phyloP scores from a whole-genome alignment of 1,140 invertebrate genomes.

The Drosophila baimaii region DNA sequence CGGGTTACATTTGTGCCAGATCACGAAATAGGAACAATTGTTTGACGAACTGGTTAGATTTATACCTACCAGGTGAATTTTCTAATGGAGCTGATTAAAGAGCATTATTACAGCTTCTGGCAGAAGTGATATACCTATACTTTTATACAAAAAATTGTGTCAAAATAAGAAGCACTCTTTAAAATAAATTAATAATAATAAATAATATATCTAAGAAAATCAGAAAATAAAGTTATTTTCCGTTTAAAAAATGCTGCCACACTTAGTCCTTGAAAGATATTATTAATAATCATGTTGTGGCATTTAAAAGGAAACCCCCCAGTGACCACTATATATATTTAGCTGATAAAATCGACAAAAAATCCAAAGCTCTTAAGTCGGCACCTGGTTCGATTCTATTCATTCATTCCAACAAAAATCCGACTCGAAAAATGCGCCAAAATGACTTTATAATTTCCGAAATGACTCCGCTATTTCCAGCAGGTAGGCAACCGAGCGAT shows the following conservation, averaged over 20 bases:
- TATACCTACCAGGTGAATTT: too few relatives aligned
- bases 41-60: constrained; percentile 6
- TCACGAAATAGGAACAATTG: constrained; percentile 19
- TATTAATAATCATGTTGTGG: neutral
- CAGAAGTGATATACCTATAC: too few relatives aligned
- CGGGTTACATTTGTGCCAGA: neutral
- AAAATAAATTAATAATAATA: too few relatives aligned
- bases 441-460: constrained; percentile 78
- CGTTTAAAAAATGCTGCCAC: too few relatives aligned
- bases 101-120: too few relatives aligned
- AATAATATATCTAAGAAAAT: too few relatives aligned
- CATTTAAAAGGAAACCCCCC: neutral
- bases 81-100: neutral
- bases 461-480: constrained; percentile 59
- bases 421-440: constrained; percentile 12
- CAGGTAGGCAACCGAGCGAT: constrained; percentile 8
- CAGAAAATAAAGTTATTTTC: too few relatives aligned
- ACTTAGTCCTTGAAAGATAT: neutral
- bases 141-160: too few relatives aligned
- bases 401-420: neutral
- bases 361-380: constrained; percentile 34
- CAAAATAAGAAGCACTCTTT: too few relatives aligned
- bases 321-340: neutral
- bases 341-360: neutral
- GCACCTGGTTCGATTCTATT: neutral